phyloP scores from a whole-genome alignment of 2,113 vertebrate species.

The Erinaceus europaeus region DNA sequence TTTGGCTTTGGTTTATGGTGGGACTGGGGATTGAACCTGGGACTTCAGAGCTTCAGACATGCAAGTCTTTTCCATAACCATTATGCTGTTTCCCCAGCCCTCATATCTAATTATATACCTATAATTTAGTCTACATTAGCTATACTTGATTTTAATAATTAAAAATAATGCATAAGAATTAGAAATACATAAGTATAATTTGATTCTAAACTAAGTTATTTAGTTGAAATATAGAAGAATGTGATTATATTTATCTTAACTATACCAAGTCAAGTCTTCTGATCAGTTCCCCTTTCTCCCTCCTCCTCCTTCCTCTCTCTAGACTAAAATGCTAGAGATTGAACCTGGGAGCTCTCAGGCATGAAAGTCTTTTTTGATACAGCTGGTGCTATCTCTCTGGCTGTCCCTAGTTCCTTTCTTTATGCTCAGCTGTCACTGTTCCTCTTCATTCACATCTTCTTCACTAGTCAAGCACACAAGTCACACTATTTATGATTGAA shows the following conservation, averaged over 20 bases:
- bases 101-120: not conserved
- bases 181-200: not conserved
- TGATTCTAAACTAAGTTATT: not conserved
- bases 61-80: too few relatives aligned
- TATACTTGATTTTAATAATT: conserved; percentile 27
- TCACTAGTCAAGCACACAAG: not conserved
- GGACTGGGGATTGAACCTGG: too few relatives aligned
- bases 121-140: not conserved
- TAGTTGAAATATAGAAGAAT: not conserved
- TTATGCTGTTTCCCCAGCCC: too few relatives aligned
- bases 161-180: not conserved
- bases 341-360: too few relatives aligned
- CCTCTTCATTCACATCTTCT: not conserved
- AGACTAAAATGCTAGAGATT: too few relatives aligned
- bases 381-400: too few relatives aligned
- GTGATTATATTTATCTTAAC: not conserved
- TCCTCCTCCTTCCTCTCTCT: too few relatives aligned
- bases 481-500: not conserved
- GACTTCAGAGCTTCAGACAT: too few relatives aligned
- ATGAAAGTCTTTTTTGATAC: too few relatives aligned
- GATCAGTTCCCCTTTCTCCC: too few relatives aligned
- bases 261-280: not conserved
- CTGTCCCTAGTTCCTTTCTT: too few relatives aligned
- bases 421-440: not conserved
- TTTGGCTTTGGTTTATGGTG: too few relatives aligned